Percentiles rank a stretch among this genome's conserved stretches.
phyloP scores from a whole-genome alignment of 2,797 vertebrate species.

The Zalophus californianus region DNA sequence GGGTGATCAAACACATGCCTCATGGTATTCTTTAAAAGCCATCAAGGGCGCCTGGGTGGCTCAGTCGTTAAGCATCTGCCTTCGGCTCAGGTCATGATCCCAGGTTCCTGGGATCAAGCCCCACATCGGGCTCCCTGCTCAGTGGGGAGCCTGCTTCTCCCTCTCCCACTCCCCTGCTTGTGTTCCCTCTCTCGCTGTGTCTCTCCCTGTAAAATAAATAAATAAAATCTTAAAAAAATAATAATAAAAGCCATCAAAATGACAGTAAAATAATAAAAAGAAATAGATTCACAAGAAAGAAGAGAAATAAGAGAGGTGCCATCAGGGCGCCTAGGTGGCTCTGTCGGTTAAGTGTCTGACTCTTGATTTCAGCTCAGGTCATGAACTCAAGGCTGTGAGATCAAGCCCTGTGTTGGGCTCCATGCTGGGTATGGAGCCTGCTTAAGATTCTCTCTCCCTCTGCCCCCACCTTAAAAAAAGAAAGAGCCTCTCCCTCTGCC shows the following conservation, averaged over 20 bases:
- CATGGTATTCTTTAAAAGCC: not conserved
- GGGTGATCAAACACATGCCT: not conserved
- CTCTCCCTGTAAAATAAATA: too few relatives aligned
- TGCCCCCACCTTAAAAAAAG: not conserved
- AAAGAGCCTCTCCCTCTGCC: not conserved
- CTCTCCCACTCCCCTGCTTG: too few relatives aligned
- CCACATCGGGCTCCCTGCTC: too few relatives aligned
- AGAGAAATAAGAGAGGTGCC: not conserved
- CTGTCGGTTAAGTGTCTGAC: not conserved
- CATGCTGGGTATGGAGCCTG: not conserved
- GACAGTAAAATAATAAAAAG: not conserved
- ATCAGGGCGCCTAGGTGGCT: not conserved
- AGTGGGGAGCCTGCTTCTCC: too few relatives aligned
- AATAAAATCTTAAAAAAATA: too few relatives aligned
- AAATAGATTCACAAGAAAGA: not conserved
- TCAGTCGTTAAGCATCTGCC: too few relatives aligned
- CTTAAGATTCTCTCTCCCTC: not conserved
- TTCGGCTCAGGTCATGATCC: too few relatives aligned
- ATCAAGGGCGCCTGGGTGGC: not conserved
- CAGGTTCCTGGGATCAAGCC: too few relatives aligned
- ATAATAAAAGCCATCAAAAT: slow-evolving; percentile 3
- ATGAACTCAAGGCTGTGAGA: not conserved
- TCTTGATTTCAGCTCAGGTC: not conserved
- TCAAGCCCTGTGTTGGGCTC: not conserved
- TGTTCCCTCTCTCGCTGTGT: too few relatives aligned